These are phyloP conservation scores for Enteromius unitaeniatus DNA, from an alignment of 2,797 vertebrate species.

Conservation along the genomic window DNA sequence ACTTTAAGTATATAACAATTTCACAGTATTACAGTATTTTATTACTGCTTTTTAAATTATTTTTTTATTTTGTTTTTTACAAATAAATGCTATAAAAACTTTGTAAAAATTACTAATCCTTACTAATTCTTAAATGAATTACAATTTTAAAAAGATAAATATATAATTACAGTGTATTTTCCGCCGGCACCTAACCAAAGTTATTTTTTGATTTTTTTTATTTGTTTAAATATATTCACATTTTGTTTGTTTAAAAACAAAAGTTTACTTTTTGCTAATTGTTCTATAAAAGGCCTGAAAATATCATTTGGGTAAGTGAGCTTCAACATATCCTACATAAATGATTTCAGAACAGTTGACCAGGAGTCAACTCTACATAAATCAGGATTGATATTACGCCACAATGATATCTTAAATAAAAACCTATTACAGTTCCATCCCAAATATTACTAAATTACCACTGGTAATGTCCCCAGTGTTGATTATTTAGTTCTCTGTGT, in stretches of 20 bases:
- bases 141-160: too few relatives aligned
- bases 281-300: neutral
- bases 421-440: neutral
- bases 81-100: neutral
- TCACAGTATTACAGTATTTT: neutral
- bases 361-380: neutral
- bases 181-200: too few relatives aligned
- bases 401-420: neutral
- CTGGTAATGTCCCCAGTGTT: neutral
- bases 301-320: neutral
- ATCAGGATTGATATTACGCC: neutral
- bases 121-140: neutral
- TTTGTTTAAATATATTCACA: neutral
- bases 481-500: neutral
- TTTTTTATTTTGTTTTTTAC: neutral
- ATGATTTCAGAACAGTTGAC: neutral
- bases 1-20: neutral
- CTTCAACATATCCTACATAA: neutral
- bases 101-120: neutral
- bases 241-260: neutral
- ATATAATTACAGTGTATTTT: neutral
- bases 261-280: neutral
- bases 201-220: neutral
- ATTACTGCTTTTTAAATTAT: too few relatives aligned
- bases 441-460: neutral